Percentiles rank a stretch among this genome's conserved stretches.
Evolutionary conservation across 2,888 invertebrate species (phyloP).

Genomic region (Cybosia mesomella): DNA sequence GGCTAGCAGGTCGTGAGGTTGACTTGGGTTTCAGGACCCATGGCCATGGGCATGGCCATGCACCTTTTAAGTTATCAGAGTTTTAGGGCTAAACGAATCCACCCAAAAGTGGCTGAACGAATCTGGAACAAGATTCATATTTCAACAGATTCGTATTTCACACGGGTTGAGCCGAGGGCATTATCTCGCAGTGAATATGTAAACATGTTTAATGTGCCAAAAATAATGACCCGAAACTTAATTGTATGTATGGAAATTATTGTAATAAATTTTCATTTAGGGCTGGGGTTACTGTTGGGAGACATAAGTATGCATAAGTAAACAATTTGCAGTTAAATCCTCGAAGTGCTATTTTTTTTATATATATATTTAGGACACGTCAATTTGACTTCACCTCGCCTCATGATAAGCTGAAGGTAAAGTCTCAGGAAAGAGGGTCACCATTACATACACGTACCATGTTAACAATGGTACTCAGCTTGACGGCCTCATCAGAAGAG

Average conservation of each 20-base stretch:
- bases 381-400: too few relatives aligned
- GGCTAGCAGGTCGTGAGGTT: too few relatives aligned
- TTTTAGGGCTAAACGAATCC: too few relatives aligned
- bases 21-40: too few relatives aligned
- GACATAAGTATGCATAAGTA: not conserved
- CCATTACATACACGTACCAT: too few relatives aligned
- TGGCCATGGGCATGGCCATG: too few relatives aligned
- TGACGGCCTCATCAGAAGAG: too few relatives aligned
- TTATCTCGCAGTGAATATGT: not conserved
- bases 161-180: not conserved
- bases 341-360: not conserved
- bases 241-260: not conserved
- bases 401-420: too few relatives aligned
- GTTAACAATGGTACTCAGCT: too few relatives aligned
- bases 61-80: too few relatives aligned
- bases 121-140: not conserved
- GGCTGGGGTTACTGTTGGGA: not conserved
- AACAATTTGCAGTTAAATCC: not conserved
- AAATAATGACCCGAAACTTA: not conserved
- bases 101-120: not conserved
- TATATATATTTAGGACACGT: too few relatives aligned
- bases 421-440: too few relatives aligned
- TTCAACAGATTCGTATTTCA: not conserved
- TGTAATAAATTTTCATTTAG: constrained; percentile 2
- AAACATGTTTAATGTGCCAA: constrained; percentile 1